phyloP scores from a whole-genome alignment of 2,888 invertebrate species.

The Lasioglossum lativentre region DNA sequence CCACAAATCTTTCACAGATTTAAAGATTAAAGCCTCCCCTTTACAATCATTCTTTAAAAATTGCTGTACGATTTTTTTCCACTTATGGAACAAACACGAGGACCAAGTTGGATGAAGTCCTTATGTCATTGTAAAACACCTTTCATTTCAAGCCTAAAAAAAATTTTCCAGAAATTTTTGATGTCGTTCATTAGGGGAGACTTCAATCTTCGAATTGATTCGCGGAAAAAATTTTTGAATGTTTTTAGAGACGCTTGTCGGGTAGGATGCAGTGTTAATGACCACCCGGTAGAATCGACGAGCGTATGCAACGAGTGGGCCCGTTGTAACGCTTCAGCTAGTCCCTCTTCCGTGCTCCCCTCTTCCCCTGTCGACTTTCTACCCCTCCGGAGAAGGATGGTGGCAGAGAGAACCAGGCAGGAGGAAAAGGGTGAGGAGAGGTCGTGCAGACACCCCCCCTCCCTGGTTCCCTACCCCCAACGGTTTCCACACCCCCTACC shows the following conservation, averaged over 20 bases:
- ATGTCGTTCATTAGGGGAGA: too few relatives aligned
- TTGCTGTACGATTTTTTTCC: too few relatives aligned
- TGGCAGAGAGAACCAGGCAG: constrained; percentile 61
- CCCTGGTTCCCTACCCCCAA: constrained; percentile 33
- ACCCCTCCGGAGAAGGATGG: constrained; percentile 56
- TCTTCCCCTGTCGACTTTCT: constrained; percentile 55
- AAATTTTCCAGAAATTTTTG: too few relatives aligned
- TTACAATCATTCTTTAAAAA: too few relatives aligned
- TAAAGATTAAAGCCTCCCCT: too few relatives aligned
- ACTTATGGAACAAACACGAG: too few relatives aligned
- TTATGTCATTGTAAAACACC: too few relatives aligned
- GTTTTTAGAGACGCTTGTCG: neutral
- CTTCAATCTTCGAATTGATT: too few relatives aligned
- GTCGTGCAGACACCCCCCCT: constrained; percentile 82
- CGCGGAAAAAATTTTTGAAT: too few relatives aligned
- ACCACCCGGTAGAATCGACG: constrained; percentile 67
- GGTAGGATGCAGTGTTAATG: constrained; percentile 9
- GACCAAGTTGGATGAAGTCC: too few relatives aligned
- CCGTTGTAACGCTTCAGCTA: constrained; percentile 79
- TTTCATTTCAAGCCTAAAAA: too few relatives aligned
- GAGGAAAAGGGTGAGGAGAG: constrained; percentile 67
- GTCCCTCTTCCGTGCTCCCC: constrained; percentile 60
- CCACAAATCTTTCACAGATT: too few relatives aligned
- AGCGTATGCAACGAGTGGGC: constrained; percentile 74
- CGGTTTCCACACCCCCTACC: neutral